These are phyloP conservation scores for Tolmerus cingulatus DNA, from an alignment of 2,888 invertebrate genomes.

Conservation along the genomic window DNA sequence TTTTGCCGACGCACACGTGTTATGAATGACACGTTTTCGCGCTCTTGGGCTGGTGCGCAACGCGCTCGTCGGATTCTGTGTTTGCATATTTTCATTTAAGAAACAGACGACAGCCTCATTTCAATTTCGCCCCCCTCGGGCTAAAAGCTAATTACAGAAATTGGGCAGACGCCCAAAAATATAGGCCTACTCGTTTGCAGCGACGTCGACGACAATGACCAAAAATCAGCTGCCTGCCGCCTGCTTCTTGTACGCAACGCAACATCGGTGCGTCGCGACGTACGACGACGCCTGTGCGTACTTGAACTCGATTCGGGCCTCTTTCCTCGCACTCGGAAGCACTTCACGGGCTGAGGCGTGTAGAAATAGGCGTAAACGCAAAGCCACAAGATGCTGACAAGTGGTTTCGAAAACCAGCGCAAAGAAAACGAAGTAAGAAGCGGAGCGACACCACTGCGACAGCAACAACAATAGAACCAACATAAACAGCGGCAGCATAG, in stretches of 20 bases:
- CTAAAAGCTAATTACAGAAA: neutral
- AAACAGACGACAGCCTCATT: neutral
- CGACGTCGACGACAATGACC: neutral
- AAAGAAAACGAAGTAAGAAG: neutral
- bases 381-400: neutral
- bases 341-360: neutral
- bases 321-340: neutral
- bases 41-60: neutral
- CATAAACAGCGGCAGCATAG: neutral
- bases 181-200: neutral
- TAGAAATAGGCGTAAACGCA: neutral
- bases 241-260: neutral
- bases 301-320: neutral
- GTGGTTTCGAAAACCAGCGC: neutral
- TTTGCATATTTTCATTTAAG: neutral
- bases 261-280: neutral
- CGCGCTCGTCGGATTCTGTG: neutral
- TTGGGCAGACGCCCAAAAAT: neutral
- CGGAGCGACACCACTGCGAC: neutral
- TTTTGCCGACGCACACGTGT: neutral
- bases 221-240: neutral
- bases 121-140: neutral
- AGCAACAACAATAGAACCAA: neutral
- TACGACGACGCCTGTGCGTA: neutral
- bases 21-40: neutral